Evolutionary conservation across 1,140 invertebrate genomes (phyloP), one percentile per base, ranked within the genome.

Genomic region (Saccostrea echinata): DNA sequence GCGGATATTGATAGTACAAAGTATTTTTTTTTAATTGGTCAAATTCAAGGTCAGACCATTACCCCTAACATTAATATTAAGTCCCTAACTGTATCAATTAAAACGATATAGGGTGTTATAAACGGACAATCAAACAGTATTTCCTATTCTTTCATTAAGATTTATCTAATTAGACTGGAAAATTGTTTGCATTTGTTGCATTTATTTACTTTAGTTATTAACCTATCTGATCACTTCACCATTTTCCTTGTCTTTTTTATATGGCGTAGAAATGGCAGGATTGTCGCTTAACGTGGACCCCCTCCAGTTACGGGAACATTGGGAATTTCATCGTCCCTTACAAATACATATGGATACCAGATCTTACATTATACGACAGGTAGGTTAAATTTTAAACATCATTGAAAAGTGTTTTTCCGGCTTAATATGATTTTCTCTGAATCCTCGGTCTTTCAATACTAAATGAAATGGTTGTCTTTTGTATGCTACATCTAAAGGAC

Each of bases 301-400:
- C 95, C 4, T 85, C 85, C 53, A 93, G 95, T 16, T 96, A 93
- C 91, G 93, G 91, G 13, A 94, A 93, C 33, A 90, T 96, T 16
- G 92, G 92, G 53, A 94, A 93, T 33, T 93, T 96, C 43, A 91
- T 95, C 11, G 89, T 96, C 8, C 95, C 95, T 1, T 95, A 94
- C 86, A 92, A 95, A 35, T 94, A 92, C 61, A 94, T 96, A 35
- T 96, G 96, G 96, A 91, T 95, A 8, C 96, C 96, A 0, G 95
- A 96, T 86, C 95, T 96, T 87, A 95, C 96, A 4, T 92, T 96
- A 6, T 96, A 96, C 89, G 96, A 96, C 92, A 96, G 94, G 95
- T 96, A 96, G 97, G 82, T 86, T 16, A 27, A 80, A 33, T 9
- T 27, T 13, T 61, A 21, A 21, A 61, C 21, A 2, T 61, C 55